phyloP scores from a whole-genome alignment of 2,113 vertebrate species.

The Pimephales promelas region DNA sequence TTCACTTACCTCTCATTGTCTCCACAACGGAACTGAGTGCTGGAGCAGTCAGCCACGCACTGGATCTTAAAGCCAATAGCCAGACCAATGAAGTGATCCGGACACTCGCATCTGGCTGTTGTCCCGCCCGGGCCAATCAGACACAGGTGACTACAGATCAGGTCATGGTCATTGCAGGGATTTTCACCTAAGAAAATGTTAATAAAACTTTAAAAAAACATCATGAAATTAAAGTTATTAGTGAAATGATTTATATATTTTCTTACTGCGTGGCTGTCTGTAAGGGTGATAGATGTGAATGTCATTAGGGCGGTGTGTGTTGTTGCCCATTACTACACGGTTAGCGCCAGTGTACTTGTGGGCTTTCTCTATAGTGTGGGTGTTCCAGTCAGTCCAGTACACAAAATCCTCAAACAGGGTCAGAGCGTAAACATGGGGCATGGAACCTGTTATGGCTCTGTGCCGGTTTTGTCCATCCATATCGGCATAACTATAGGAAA shows the following conservation, averaged over 20 bases:
- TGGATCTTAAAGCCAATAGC: conserved; percentile 72
- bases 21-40: conserved; percentile 94
- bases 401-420: conserved; percentile 92
- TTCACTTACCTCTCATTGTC: conserved; percentile 86
- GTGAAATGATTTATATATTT: background rate
- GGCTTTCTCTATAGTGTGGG: conserved; percentile 90
- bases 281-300: conserved; percentile 97
- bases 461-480: conserved; percentile 89
- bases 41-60: conserved; percentile 92
- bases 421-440: conserved; percentile 91
- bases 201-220: background rate
- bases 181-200: conserved; percentile 43
- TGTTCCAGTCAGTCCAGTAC: conserved; percentile 99
- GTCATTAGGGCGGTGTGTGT: conserved; percentile 93
- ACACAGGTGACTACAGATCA: conserved; percentile 97
- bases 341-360: conserved; percentile 91
- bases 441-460: conserved; percentile 84
- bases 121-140: conserved; percentile 87
- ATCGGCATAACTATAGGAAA: conserved; percentile 84
- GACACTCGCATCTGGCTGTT: conserved; percentile 91
- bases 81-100: conserved; percentile 88
- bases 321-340: conserved; percentile 85
- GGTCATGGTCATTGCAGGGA: conserved; percentile 86
- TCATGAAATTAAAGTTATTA: conserved; percentile 39
- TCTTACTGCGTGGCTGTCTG: conserved; percentile 89